These are phyloP conservation scores for Nyctereutes procyonoides DNA, from an alignment of 2,113 vertebrate species.

Conservation along the genomic window DNA sequence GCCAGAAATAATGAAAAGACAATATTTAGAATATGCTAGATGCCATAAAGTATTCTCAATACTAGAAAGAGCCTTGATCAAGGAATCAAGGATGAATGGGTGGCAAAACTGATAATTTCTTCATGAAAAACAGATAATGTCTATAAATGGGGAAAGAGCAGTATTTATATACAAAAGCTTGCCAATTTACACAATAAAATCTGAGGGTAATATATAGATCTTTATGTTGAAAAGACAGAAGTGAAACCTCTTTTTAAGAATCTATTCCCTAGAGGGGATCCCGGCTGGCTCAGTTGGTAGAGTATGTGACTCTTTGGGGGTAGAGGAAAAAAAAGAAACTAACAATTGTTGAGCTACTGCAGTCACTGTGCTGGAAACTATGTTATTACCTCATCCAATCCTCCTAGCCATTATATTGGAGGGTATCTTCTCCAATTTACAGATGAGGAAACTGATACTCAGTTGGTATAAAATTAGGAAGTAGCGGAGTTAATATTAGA, in stretches of 20 bases:
- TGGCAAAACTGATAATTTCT: background rate
- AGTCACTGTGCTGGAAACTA: background rate
- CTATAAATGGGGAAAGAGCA: background rate
- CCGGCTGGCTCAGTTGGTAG: background rate
- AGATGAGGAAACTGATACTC: background rate
- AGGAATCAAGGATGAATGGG: slow-evolving; percentile 32
- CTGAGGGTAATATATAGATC: background rate
- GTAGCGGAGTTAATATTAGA: background rate
- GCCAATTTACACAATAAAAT: slow-evolving; percentile 14
- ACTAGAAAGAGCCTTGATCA: background rate
- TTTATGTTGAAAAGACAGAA: slow-evolving; percentile 26
- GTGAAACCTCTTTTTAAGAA: background rate
- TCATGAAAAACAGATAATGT: background rate
- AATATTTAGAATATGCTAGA: slow-evolving; percentile 35
- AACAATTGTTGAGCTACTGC: background rate
- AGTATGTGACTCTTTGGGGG: background rate
- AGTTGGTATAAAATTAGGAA: background rate
- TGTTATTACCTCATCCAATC: background rate
- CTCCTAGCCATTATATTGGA: background rate
- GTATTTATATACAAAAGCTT: background rate
- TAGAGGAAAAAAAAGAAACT: background rate
- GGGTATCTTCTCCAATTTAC: background rate
- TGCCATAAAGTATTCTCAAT: background rate
- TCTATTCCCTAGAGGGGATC: background rate
- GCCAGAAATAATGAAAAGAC: slow-evolving; percentile 60